These are phyloP conservation scores for Anas bahamensis DNA, from an alignment of 2,797 vertebrate genomes.

Conservation along the genomic window DNA sequence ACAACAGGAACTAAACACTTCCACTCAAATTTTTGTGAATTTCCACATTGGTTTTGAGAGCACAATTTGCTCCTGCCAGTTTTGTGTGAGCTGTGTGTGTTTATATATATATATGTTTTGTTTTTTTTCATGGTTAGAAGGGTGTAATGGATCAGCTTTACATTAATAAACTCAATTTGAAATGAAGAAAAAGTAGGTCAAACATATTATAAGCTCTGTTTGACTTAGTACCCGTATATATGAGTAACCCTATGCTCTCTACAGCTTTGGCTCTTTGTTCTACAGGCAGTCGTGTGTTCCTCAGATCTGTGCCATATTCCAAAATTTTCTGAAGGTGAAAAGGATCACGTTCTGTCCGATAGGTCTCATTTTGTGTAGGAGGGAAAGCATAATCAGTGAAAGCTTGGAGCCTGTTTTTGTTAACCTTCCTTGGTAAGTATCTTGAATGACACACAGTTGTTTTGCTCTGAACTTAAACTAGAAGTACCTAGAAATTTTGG, in stretches of 20 bases:
- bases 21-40: background rate
- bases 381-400: background rate
- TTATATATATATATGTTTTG: rapidly evolving
- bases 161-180: background rate
- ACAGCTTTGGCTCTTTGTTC: slow-evolving; percentile 46
- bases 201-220: too few relatives aligned
- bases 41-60: background rate
- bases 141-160: background rate
- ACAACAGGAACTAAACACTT: background rate
- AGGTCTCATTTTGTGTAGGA: background rate
- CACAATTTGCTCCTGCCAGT: background rate
- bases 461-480: background rate
- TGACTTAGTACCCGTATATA: slow-evolving; percentile 9
- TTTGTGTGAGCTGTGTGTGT: background rate
- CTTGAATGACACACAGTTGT: background rate
- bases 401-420: background rate
- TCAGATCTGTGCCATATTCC: background rate
- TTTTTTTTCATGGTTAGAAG: background rate
- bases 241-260: slow-evolving; percentile 17
- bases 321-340: slow-evolving; percentile 48
- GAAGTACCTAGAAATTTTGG: background rate
- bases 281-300: background rate
- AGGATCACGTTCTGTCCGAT: background rate
- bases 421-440: background rate
- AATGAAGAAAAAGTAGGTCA: background rate